Evolutionary conservation across 92 coral and sea anemone species (phyloP), one percentile per base, ranked within the genome.

Genomic region (Muricea muricata): DNA sequence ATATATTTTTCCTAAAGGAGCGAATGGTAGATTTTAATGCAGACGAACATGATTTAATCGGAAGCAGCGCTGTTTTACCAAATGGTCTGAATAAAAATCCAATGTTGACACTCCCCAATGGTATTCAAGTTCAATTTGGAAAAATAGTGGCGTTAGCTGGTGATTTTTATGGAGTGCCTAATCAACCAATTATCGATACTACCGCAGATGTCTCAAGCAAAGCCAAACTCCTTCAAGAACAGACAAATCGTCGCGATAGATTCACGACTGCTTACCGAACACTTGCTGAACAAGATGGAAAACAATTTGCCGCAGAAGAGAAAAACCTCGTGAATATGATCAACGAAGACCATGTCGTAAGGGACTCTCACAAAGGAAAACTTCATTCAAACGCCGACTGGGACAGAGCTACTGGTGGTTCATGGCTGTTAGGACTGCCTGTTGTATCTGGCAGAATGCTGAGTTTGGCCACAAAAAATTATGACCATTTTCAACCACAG

Each of bases 401-500:
- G 23, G 60, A 17, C 21, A 10, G 0, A 1, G 60, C 60, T 18
- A 83, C 88, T 8, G 87, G 84, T 37, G 88, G 88, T 1, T 69
- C 17, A 31, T 89, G 89, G 89, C 0, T 52, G 1, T 41, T 24
- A 6, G 86, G 82, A 7, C 10, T 84, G 2, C 92, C 89, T 2
- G 15, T 84, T 15, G 42, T 26, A 11, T 31, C 7, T 10, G 89
- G 89, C 23, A 57, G 82, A 14, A 81, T 85, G 84, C 18, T 89
- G 80, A 66, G 86, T 66, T 28, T 89, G 28, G 92, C 92, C 1
- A 21, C 10, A 21, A 56, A 74, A 1, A 89, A 89, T 24, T 40
- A 60, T 75, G 92, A 89, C 47, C 92, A 89, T 50, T 89, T 89
- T 55, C 75, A 58, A 24, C 92, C 92, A 18, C 37, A 73, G 6